A percentile compares a stretch with the other conserved stretches of the same genome.
These are phyloP conservation scores for Cottus gobio DNA, from an alignment of 2,113 vertebrate genomes.

Conservation along the genomic window DNA sequence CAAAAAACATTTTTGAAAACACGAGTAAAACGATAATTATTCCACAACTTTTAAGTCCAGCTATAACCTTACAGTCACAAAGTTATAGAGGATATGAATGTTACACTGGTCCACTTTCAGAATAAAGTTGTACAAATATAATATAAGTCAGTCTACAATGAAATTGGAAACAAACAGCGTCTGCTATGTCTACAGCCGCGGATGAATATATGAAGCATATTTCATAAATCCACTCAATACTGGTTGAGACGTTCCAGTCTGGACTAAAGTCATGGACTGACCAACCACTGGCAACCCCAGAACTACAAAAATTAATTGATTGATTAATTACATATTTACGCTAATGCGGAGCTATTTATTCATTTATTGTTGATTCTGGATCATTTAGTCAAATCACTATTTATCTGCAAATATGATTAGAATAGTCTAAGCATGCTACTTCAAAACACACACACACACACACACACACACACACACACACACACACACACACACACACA, in stretches of 20 bases:
- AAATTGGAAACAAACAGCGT: no score
- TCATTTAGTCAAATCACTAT: slow-evolving; percentile 8
- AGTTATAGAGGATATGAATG: no score
- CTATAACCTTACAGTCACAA: no score
- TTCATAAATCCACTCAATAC: neutral
- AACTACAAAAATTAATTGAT: slow-evolving; percentile 16
- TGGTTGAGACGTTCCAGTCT: neutral
- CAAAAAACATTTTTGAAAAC: neutral
- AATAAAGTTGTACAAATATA: no score
- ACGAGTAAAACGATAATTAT: neutral
- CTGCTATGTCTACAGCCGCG: no score
- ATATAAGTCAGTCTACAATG: no score
- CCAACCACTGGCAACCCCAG: no score
- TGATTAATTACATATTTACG: slow-evolving; percentile 57
- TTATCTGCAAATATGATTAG: slow-evolving; percentile 3
- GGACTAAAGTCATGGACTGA: neutral
- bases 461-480: no score
- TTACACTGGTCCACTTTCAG: no score
- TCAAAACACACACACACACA: neutral
- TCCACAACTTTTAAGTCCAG: neutral
- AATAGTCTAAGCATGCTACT: neutral
- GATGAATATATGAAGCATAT: neutral
- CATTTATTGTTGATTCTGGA: slow-evolving; percentile 16
- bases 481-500: no score
- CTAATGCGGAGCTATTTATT: slow-evolving; percentile 17